A percentile compares a stretch with the other conserved stretches of the same genome.
These are phyloP conservation scores for Sardina pilchardus DNA, from an alignment of 2,113 vertebrate species.

Conservation along the genomic window DNA sequence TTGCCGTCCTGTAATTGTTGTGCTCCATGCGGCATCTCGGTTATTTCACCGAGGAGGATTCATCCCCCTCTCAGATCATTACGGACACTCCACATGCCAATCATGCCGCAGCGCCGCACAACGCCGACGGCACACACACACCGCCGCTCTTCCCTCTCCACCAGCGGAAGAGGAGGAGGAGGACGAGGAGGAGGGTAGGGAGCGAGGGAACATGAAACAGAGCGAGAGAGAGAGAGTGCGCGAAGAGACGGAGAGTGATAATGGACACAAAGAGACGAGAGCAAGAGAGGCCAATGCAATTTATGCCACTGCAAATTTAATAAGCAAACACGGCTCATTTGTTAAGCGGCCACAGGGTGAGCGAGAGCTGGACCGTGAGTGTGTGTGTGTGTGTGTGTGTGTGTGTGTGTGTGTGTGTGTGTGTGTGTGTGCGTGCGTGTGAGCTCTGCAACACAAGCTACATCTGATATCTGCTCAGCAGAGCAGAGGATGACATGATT, in stretches of 20 bases:
- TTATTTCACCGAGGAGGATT: constrained; percentile 37
- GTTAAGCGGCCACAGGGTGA: neutral
- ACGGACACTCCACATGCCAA: constrained; percentile 43
- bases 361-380: neutral
- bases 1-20: constrained; percentile 63
- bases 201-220: constrained; percentile 32
- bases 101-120: constrained; percentile 42
- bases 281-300: constrained; percentile 14
- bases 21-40: constrained; percentile 44
- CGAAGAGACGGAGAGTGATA: neutral
- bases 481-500: neutral
- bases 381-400: too few relatives aligned
- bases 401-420: too few relatives aligned
- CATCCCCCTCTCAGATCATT: constrained; percentile 54
- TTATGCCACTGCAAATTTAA: neutral
- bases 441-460: neutral
- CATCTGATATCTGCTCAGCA: neutral
- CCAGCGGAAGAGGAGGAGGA: constrained; percentile 36
- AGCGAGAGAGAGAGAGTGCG: neutral
- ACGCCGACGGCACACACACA: constrained; percentile 31
- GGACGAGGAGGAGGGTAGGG: constrained; percentile 36
- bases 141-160: constrained; percentile 40
- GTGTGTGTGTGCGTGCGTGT: too few relatives aligned
- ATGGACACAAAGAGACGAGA: constrained; percentile 1
- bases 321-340: constrained; percentile 7